Base-by-base conservation (phyloP, 2,888 invertebrate species). In the Ptychoptera contaminata region DNA sequence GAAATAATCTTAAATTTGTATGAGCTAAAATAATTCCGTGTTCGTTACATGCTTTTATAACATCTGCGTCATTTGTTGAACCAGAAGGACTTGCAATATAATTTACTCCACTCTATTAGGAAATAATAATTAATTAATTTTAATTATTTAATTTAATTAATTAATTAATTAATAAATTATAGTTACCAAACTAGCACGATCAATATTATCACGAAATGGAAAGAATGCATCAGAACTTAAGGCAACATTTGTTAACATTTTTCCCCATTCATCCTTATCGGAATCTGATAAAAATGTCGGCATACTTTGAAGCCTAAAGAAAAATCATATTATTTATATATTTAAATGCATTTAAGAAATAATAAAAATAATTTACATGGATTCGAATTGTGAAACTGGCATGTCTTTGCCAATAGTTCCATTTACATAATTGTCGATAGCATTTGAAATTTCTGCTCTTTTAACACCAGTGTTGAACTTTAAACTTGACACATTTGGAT, bases 171-270 rank as follows among this genome's bases (percentile, higher is more conserved):
- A n/a, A n/a, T n/a, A n/a, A n/a, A n/a, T n/a, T n/a, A n/a, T n/a
- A 54, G 64, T 59, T 59, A 93, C 93, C 79, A 87, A 76, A 52
- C 74, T 72, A 40, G 94, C 93, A 51, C 94, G 73, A 61, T 97
- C 96, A 45, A 98, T 82, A 58, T 94, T 97, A 60, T 98, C 97
- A 52, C 94, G 74, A 74, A 97, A 97, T 29, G 97, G 97, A 70
- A 98, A 96, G 73, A 97, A 98, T 0, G 96, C 97, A 67, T 98
- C 97, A 0, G 96, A 96, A 12, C 87, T 87, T 16, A 97, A 71
- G 4, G 87, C 83, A 30, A 90, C 88, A 23, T 79, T 80, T 49
- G 73, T 76, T 56, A 92, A 67, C 61, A 77, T 69, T 45, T 67
- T 67, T 16, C 79, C 58, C 88, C 88, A 90, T 4, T 73, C 72